Evolutionary conservation across 1,140 invertebrate genomes (phyloP).

Genomic region (Drosophila insularis): DNA sequence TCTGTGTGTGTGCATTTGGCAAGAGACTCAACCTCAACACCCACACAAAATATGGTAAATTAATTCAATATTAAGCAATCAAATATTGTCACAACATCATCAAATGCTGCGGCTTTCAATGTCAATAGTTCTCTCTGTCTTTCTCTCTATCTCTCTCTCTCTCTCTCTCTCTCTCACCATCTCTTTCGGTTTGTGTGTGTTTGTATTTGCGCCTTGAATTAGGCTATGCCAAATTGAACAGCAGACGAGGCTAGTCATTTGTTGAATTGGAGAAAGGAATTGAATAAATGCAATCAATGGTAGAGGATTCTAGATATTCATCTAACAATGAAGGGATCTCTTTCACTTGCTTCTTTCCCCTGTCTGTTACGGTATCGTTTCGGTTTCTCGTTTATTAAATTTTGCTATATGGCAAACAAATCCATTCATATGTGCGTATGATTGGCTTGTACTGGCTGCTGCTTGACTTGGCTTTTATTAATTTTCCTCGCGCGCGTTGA

Average conservation of each 20-base stretch:
- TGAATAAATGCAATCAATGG: slow-evolving; percentile 49
- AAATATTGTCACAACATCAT: slow-evolving; percentile 78
- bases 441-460: slow-evolving; percentile 27
- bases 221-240: slow-evolving; percentile 70
- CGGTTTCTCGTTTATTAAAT: slow-evolving; percentile 41
- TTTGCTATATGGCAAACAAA: slow-evolving; percentile 8
- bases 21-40: slow-evolving; percentile 39
- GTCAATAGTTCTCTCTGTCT: slow-evolving; percentile 36
- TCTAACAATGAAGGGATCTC: slow-evolving; percentile 34
- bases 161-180: neutral
- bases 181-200: slow-evolving; percentile 16
- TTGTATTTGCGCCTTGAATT: slow-evolving; percentile 52
- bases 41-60: slow-evolving; percentile 71
- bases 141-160: neutral
- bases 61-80: slow-evolving; percentile 79
- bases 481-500: slow-evolving; percentile 38
- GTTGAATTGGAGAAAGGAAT: slow-evolving; percentile 16
- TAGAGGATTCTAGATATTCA: slow-evolving; percentile 36
- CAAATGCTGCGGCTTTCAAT: slow-evolving; percentile 63
- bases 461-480: slow-evolving; percentile 43
- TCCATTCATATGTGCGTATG: slow-evolving; percentile 28
- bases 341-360: neutral
- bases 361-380: neutral
- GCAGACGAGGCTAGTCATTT: slow-evolving; percentile 26
- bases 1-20: slow-evolving; percentile 17